These are phyloP conservation scores for Semnopithecus entellus DNA, from an alignment of 2,113 vertebrate species.

Conservation along the genomic window DNA sequence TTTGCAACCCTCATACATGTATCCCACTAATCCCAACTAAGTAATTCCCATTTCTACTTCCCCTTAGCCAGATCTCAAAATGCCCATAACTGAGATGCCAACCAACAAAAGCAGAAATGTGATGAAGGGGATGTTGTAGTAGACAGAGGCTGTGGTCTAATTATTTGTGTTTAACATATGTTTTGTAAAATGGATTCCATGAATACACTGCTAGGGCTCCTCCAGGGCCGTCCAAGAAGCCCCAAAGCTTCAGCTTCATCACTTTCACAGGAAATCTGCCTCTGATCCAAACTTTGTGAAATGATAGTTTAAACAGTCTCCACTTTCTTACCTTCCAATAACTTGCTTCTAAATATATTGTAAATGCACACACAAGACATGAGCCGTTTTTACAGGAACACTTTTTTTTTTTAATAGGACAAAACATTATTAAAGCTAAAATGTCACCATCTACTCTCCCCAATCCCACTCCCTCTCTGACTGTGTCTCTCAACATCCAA, in stretches of 20 bases:
- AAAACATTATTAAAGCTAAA: neutral
- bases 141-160: neutral
- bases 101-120: neutral
- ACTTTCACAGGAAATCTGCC: neutral
- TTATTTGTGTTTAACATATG: neutral
- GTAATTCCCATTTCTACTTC: neutral
- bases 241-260: neutral
- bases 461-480: neutral
- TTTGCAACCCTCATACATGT: neutral
- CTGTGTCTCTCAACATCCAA: neutral
- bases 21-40: neutral
- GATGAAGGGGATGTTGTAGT: neutral
- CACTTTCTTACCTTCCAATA: neutral
- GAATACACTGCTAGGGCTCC: neutral
- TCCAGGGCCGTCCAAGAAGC: neutral
- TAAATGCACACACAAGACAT: neutral
- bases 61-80: neutral
- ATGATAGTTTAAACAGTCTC: neutral
- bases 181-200: neutral
- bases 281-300: neutral
- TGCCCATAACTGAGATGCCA: neutral
- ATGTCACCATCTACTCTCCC: neutral
- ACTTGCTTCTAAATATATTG: neutral
- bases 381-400: neutral
- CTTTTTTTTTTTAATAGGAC: neutral